Conservation (phyloP, 2,113 vertebrate species). For the Formicarius rufipectus region DNA sequence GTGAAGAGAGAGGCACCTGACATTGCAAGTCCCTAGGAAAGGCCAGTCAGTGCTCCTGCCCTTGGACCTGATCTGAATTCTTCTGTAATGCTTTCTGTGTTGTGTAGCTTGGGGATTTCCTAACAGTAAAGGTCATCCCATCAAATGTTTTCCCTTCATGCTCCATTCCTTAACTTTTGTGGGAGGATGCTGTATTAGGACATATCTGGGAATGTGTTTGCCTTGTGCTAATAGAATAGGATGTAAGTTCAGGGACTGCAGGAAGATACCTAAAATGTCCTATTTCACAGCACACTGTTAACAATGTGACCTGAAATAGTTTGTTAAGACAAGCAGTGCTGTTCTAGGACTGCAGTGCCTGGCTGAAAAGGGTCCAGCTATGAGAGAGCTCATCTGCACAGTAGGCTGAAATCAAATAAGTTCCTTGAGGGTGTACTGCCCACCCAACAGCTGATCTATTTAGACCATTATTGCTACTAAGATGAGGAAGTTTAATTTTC, state of each 20-base stretch:
- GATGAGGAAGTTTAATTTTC: not conserved
- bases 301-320: not conserved
- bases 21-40: not conserved
- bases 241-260: not conserved
- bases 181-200: not conserved
- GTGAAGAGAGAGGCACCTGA: not conserved
- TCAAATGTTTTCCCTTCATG: not conserved
- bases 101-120: not conserved
- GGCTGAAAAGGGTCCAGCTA: not conserved
- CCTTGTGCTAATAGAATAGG: not conserved
- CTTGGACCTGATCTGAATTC: not conserved
- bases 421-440: not conserved
- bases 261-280: not conserved
- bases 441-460: not conserved
- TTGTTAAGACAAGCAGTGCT: not conserved
- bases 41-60: not conserved
- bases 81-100: not conserved
- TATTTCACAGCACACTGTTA: not conserved
- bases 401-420: not conserved
- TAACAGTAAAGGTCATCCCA: not conserved
- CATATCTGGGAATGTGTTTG: not conserved
- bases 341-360: not conserved
- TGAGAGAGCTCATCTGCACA: not conserved
- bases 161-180: not conserved
- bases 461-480: not conserved